A percentile compares a stretch with the other conserved stretches of the same genome.
Evolutionary conservation across 2,113 vertebrate species (phyloP).

Genomic region (Silurus asotus): DNA sequence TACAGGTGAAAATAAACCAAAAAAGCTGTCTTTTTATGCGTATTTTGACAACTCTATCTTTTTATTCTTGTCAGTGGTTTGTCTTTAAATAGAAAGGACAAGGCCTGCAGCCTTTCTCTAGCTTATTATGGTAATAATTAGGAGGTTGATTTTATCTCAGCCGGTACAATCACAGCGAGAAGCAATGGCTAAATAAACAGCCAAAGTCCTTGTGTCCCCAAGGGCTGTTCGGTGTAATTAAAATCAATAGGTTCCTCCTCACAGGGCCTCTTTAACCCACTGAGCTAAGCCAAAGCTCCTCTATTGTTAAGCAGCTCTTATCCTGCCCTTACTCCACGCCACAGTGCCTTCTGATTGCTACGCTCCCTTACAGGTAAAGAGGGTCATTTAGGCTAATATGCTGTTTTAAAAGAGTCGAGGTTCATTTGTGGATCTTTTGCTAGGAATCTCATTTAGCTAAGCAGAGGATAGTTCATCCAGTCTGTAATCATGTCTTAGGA

Average conservation of each 20-base stretch:
- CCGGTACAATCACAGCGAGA: conserved; percentile 84
- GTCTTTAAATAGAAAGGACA: conserved; percentile 74
- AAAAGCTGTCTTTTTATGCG: conserved; percentile 2
- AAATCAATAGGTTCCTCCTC: conserved; percentile 99
- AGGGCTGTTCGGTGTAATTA: conserved; percentile 96
- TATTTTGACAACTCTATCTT: conserved; percentile 44
- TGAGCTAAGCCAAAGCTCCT: conserved; percentile 59
- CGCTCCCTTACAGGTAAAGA: conserved; percentile 43
- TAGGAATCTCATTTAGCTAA: conserved; percentile 41
- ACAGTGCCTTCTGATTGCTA: conserved; percentile 36
- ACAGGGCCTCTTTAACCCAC: conserved; percentile 80
- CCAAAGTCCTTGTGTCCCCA: conserved; percentile 88
- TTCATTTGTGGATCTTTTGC: conserved; percentile 37
- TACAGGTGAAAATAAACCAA: not conserved
- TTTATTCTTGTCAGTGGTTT: conserved; percentile 46
- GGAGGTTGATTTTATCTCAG: conserved; percentile 90
- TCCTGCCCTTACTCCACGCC: conserved; percentile 41
- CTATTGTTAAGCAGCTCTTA: conserved; percentile 53
- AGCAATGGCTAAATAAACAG: conserved; percentile 88
- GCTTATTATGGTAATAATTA: conserved; percentile 94
- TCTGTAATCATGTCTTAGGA: conserved; percentile 16
- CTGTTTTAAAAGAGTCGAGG: conserved; percentile 36
- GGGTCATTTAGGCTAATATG: conserved; percentile 47
- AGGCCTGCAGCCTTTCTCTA: conserved; percentile 79
- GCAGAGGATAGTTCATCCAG: conserved; percentile 27